Percentiles rank a stretch among this genome's conserved stretches.
These are phyloP conservation scores for Cecidostiba fungosa DNA, from an alignment of 2,888 invertebrate species.

Conservation along the genomic window DNA sequence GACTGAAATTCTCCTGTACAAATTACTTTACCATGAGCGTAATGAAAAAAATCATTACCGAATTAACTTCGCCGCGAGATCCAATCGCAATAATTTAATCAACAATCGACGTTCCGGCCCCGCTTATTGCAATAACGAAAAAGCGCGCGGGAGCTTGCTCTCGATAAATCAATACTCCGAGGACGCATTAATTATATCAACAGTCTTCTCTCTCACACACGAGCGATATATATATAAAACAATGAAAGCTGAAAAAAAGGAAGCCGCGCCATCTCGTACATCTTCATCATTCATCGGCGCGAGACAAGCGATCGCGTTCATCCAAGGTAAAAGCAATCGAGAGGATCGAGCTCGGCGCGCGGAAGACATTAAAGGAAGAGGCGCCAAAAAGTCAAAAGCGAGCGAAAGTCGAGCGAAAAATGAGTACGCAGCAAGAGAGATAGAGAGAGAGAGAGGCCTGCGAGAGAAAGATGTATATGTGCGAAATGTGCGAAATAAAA, in stretches of 20 bases:
- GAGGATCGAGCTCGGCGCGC: constrained; percentile 10
- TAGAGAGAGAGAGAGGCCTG: background rate
- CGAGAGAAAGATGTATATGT: constrained; percentile 9
- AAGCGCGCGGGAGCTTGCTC: background rate
- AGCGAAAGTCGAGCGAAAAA: constrained; percentile 37
- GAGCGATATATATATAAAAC: background rate
- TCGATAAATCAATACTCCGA: constrained; percentile 46
- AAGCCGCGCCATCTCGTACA: constrained; percentile 25
- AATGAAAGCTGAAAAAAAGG: constrained; percentile 41
- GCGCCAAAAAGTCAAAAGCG: constrained; percentile 53
- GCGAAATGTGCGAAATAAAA: constrained; percentile 45
- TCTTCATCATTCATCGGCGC: constrained; percentile 59
- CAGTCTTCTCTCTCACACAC: background rate
- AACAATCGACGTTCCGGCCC: background rate
- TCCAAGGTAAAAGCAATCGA: constrained; percentile 47
- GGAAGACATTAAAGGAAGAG: constrained; percentile 43
- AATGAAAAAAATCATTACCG: background rate
- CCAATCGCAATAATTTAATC: constrained; percentile 9
- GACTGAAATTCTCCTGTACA: background rate
- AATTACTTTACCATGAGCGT: background rate
- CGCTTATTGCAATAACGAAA: background rate
- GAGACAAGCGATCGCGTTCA: constrained; percentile 32
- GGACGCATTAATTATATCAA: constrained; percentile 47
- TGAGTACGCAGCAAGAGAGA: constrained; percentile 2
- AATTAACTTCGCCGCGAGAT: background rate